These are phyloP conservation scores for Temnothorax unifasciatus DNA, from an alignment of 2,888 invertebrate genomes.

Conservation along the genomic window DNA sequence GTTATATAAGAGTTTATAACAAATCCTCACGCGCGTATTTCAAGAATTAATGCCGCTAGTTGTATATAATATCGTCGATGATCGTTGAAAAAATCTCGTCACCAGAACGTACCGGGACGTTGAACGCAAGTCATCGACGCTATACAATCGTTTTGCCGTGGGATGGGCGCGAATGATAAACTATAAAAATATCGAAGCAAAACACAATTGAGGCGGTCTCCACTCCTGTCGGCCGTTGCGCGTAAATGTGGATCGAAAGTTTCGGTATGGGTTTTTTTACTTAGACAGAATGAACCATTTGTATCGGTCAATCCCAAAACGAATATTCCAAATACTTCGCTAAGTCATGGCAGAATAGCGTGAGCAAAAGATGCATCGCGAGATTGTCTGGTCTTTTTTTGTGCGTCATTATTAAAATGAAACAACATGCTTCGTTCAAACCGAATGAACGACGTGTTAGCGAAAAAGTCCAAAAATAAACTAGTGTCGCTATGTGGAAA, in stretches of 20 bases:
- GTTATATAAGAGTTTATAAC: background rate
- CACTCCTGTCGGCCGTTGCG: background rate
- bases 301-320: slow-evolving; percentile 28
- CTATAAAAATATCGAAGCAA: slow-evolving; percentile 9
- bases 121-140: background rate
- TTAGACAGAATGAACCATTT: slow-evolving; percentile 2
- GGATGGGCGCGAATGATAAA: background rate
- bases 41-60: slow-evolving; percentile 1
- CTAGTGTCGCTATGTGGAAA: background rate
- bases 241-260: slow-evolving; percentile 27
- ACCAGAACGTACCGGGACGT: background rate
- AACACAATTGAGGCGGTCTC: background rate
- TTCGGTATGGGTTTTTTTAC: background rate
- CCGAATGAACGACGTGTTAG: background rate
- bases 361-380: slow-evolving; percentile 10
- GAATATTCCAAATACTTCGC: slow-evolving; percentile 36
- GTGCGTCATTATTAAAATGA: background rate
- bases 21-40: background rate
- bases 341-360: slow-evolving; percentile 44
- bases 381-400: slow-evolving; percentile 1
- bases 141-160: background rate
- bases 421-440: background rate
- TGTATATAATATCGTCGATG: background rate
- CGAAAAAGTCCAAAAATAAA: background rate
- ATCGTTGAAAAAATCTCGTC: slow-evolving; percentile 1